Evolutionary conservation across 2,888 invertebrate genomes (phyloP).

Genomic region (Cephus pygmeus): DNA sequence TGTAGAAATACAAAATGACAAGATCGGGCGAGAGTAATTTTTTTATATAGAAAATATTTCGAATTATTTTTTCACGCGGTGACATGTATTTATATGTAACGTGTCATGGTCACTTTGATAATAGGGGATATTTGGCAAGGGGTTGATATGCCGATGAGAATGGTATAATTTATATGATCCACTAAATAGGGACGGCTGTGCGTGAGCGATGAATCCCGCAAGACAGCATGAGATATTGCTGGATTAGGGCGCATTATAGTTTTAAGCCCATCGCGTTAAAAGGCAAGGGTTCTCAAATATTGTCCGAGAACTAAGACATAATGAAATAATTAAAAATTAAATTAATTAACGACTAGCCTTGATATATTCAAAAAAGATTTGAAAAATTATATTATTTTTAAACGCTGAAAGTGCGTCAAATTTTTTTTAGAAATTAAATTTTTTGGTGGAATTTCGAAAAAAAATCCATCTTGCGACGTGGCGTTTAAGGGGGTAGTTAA

Average conservation of each 20-base stretch:
- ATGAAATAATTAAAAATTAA: background rate
- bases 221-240: slow-evolving; percentile 61
- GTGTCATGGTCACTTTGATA: background rate
- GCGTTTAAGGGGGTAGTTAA: background rate
- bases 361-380: background rate
- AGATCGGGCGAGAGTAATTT: background rate
- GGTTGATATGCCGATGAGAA: slow-evolving; percentile 56
- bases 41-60: background rate
- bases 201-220: slow-evolving; percentile 58
- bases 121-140: slow-evolving; percentile 34
- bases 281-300: slow-evolving; percentile 52
- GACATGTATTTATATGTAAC: background rate
- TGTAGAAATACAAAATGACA: background rate
- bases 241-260: slow-evolving; percentile 60
- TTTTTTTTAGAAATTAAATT: background rate
- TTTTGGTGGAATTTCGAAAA: background rate
- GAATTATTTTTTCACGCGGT: background rate
- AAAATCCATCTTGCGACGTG: background rate
- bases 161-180: slow-evolving; percentile 53
- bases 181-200: slow-evolving; percentile 55
- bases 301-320: background rate
- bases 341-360: background rate
- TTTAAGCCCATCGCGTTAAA: slow-evolving; percentile 57
- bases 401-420: rapidly evolving
- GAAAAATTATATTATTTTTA: background rate